Conservation (phyloP, 2,888 invertebrate genomes). For the Oscheius sp. region DNA sequence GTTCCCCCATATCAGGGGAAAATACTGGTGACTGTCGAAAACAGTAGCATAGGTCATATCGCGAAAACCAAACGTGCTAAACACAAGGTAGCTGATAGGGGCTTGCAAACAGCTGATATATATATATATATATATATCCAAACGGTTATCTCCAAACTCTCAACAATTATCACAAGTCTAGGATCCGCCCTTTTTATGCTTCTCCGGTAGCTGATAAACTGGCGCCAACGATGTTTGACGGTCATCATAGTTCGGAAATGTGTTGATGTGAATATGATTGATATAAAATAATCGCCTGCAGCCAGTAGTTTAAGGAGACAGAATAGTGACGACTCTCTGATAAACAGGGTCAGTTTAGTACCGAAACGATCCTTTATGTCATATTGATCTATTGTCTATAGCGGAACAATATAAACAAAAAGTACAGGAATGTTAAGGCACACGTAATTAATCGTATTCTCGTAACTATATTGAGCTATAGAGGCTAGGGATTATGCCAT, state of each 20-base stretch:
- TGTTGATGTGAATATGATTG: neutral
- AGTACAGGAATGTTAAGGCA: constrained; percentile 5
- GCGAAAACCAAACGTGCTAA: too few species aligned
- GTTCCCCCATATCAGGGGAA: too few species aligned
- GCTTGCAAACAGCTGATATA: too few species aligned
- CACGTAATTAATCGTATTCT: constrained; percentile 1
- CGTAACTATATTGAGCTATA: constrained; percentile 22
- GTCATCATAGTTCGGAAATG: neutral
- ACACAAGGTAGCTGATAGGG: too few species aligned
- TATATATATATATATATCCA: too few species aligned
- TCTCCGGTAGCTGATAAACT: neutral
- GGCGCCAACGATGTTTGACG: neutral
- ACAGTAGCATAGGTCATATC: too few species aligned
- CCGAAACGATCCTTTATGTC: constrained; percentile 10
- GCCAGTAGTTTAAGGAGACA: constrained; percentile 1
- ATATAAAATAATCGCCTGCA: neutral
- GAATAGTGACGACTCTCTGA: constrained; percentile 15
- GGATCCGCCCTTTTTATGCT: neutral
- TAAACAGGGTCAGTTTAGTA: constrained; percentile 23
- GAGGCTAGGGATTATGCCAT: neutral
- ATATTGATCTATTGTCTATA: constrained; percentile 1
- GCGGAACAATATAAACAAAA: too few species aligned
- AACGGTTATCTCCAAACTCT: too few species aligned
- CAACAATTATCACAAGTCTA: neutral
- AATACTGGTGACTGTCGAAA: too few species aligned